A percentile compares a stretch with the other conserved stretches of the same genome.
Conservation (phyloP, 2,888 invertebrate species). For the Cryptus viduatorius region DNA sequence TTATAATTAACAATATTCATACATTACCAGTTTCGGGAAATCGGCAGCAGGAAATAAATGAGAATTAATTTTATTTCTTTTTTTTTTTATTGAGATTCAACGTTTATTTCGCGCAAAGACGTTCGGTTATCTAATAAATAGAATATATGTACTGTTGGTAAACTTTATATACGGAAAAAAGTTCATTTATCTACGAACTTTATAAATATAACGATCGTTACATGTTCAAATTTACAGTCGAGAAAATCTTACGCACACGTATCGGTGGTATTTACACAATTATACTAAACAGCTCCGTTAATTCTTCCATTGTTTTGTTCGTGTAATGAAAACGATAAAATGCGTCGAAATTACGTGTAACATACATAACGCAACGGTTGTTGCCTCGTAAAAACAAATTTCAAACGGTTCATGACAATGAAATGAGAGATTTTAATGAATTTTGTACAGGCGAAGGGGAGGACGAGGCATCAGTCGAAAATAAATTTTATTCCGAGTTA, state of each 20-base stretch:
- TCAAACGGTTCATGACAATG: not conserved
- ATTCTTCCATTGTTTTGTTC: constrained; percentile 14
- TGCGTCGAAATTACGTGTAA: not conserved
- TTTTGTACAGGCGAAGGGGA: constrained; percentile 24
- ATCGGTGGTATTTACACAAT: constrained; percentile 32
- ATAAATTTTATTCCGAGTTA: constrained; percentile 6
- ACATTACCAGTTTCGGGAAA: no score
- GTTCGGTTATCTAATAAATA: constrained; percentile 59
- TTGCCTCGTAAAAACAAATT: constrained; percentile 1
- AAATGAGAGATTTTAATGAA: not conserved
- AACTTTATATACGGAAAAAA: constrained; percentile 47
- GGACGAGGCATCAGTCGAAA: constrained; percentile 15
- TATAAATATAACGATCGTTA: constrained; percentile 70
- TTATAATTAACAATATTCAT: no score
- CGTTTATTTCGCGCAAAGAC: constrained; percentile 64
- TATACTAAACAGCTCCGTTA: constrained; percentile 19
- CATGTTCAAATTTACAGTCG: constrained; percentile 63
- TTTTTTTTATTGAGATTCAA: constrained; percentile 43
- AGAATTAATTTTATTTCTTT: not conserved
- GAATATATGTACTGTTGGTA: constrained; percentile 57
- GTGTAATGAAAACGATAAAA: constrained; percentile 17
- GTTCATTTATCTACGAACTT: constrained; percentile 55
- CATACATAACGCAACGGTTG: not conserved
- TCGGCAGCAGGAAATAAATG: not conserved
- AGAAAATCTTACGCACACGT: constrained; percentile 55